A percentile compares a stretch with the other conserved stretches of the same genome.
Conservation (phyloP, 2,797 vertebrate species). For the Pipistrellus nathusii region DNA sequence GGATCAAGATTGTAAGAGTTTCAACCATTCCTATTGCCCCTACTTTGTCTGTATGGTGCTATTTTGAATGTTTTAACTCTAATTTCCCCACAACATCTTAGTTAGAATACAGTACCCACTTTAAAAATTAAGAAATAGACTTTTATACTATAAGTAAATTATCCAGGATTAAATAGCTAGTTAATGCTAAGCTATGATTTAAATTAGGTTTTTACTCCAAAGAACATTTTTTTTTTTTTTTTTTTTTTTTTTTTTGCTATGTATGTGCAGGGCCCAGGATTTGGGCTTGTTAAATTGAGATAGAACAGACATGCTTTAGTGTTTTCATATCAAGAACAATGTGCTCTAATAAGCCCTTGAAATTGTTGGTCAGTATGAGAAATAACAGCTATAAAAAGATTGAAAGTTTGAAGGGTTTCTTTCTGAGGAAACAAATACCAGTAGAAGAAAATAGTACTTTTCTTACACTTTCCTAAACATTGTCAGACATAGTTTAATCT, state of each 20-base stretch:
- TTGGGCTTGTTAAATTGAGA: conserved; percentile 17
- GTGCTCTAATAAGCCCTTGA: conserved; percentile 3
- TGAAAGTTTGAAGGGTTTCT: neutral
- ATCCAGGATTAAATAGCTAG: neutral
- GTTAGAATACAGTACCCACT: conserved; percentile 17
- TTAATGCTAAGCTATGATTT: conserved; percentile 3
- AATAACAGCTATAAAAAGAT: neutral
- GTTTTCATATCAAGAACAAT: conserved; percentile 24
- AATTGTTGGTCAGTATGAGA: neutral
- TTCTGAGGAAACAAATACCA: neutral
- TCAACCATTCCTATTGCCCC: neutral
- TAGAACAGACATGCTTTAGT: neutral
- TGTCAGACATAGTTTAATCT: conserved; percentile 1
- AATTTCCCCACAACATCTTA: neutral
- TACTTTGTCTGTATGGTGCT: neutral
- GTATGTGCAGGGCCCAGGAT: neutral
- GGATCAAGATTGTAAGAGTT: neutral
- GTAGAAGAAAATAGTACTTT: neutral
- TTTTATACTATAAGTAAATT: neutral
- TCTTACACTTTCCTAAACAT: neutral
- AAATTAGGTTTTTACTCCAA: neutral
- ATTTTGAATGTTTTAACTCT: neutral
- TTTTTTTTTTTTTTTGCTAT: neutral
- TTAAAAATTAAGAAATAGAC: neutral
- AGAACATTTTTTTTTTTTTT: neutral